Evolutionary conservation across 2,797 vertebrate species (phyloP).

Genomic region (Astyanax mexicanus): DNA sequence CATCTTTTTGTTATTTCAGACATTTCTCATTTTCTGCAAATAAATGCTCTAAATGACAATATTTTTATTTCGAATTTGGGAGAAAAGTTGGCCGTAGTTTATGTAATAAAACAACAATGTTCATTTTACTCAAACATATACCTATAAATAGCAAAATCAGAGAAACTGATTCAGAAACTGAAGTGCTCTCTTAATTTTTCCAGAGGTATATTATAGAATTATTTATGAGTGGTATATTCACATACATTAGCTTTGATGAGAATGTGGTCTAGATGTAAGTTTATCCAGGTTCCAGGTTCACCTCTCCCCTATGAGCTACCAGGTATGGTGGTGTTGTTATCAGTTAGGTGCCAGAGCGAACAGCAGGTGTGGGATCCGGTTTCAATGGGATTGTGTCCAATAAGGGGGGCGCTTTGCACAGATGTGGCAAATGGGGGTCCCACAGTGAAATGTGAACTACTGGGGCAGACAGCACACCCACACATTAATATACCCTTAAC

Average conservation of each 20-base stretch:
- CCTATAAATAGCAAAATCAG: no score
- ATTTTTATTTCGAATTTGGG: no score
- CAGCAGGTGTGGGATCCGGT: conserved; percentile 18
- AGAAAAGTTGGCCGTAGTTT: no score
- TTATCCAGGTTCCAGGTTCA: conserved; percentile 9
- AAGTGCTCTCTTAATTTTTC: no score
- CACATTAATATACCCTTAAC: conserved; percentile 12
- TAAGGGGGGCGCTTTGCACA: conserved; percentile 16
- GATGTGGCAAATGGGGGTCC: conserved; percentile 54
- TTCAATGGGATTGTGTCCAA: conserved; percentile 11
- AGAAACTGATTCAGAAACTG: no score
- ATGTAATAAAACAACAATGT: no score
- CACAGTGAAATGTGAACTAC: conserved; percentile 52
- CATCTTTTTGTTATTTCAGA: no score
- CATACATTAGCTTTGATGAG: not conserved
- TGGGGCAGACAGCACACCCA: conserved; percentile 26
- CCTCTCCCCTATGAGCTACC: conserved; percentile 42
- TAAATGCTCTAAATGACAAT: no score
- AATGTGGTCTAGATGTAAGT: not conserved
- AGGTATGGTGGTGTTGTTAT: conserved; percentile 53
- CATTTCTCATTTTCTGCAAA: no score
- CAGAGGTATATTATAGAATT: no score
- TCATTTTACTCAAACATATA: no score
- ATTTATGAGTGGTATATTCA: no score
- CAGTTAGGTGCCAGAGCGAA: not conserved